These are phyloP conservation scores for Kuschelorhynchus macadamiae DNA, from an alignment of 2,888 invertebrate genomes.

Conservation along the genomic window DNA sequence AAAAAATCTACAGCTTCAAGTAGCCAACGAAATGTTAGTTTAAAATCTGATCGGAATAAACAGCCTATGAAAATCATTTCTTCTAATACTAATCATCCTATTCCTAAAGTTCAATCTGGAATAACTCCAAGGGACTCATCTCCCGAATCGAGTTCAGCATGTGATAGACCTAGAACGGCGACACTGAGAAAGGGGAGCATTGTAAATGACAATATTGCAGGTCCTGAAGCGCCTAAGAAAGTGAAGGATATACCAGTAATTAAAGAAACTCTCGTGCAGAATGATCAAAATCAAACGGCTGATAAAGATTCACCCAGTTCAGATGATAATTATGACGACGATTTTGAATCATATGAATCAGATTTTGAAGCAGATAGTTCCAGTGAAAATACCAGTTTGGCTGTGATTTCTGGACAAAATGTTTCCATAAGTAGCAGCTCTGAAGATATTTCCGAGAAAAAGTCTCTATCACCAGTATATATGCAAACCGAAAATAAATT, in stretches of 20 bases:
- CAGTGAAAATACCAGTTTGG: constrained; percentile 46
- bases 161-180: constrained; percentile 66
- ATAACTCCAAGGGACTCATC: constrained; percentile 32
- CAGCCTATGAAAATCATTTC: constrained; percentile 39
- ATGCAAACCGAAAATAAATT: constrained; percentile 50
- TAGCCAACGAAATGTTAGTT: not conserved
- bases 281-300: not conserved
- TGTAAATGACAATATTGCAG: constrained; percentile 63
- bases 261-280: constrained; percentile 3
- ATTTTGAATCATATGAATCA: constrained; percentile 74
- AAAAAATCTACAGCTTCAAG: not conserved
- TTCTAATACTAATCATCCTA: too few relatives aligned
- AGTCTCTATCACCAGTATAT: constrained; percentile 18
- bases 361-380: constrained; percentile 71
- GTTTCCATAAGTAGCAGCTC: constrained; percentile 54
- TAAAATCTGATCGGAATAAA: constrained; percentile 13
- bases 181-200: constrained; percentile 65
- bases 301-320: constrained; percentile 17
- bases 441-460: constrained; percentile 12
- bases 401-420: constrained; percentile 50
- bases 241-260: constrained; percentile 20
- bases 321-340: constrained; percentile 69
- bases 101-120: too few relatives aligned
- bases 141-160: constrained; percentile 55
- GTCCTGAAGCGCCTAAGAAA: constrained; percentile 59